Conservation (phyloP, 2,113 vertebrate species). For the Malurus melanocephalus region DNA sequence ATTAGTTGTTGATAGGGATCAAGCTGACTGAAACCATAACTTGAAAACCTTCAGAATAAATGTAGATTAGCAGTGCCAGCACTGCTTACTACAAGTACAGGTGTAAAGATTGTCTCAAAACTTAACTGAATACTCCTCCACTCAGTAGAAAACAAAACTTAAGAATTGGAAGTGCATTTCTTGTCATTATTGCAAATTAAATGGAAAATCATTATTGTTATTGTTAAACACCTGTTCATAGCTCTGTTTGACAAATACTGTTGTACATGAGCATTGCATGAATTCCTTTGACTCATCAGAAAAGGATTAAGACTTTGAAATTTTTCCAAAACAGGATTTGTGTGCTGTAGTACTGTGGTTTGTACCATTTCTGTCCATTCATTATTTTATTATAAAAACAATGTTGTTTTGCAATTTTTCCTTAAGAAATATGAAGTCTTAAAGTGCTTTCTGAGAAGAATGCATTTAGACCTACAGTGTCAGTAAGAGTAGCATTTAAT, state of each 20-base stretch:
- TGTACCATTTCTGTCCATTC: background rate
- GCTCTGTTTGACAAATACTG: background rate
- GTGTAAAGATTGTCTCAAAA: background rate
- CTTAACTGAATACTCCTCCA: background rate
- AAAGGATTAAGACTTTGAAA: background rate
- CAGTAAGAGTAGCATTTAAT: background rate
- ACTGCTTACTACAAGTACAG: background rate
- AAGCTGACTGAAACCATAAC: background rate
- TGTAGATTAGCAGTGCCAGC: background rate
- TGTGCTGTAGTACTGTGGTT: background rate
- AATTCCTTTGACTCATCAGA: background rate
- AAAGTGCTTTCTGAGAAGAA: background rate
- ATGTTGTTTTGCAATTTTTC: background rate
- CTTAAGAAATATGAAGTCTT: background rate
- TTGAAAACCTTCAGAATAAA: background rate
- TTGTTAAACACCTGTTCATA: background rate
- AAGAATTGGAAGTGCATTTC: background rate
- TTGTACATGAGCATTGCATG: background rate
- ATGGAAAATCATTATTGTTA: background rate
- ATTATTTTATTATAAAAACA: background rate
- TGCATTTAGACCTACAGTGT: background rate
- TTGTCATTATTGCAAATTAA: background rate
- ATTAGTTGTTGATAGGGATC: conserved; percentile 26
- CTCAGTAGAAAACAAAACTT: background rate
- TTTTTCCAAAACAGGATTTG: background rate